Evolutionary conservation across 1,140 invertebrate genomes (phyloP), one percentile per base, ranked within the genome.

Genomic region (Nasonia longicornis): DNA sequence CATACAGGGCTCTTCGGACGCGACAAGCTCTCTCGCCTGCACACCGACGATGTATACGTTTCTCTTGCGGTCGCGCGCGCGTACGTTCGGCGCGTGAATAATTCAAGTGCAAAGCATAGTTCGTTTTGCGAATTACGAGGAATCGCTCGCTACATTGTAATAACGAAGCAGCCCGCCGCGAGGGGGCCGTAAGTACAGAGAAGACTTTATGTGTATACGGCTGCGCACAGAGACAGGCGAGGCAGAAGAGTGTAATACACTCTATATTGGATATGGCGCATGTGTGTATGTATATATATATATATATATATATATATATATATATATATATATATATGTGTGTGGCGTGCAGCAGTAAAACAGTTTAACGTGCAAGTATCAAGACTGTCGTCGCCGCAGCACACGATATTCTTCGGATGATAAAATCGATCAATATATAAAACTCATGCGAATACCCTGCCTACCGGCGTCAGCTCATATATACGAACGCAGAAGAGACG

Each of bases 361-460:
- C 79, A 80, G 26, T 69, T 81, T 70, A 76, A 70, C 79, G 45
- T 72, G 7, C 63, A 58, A 20, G 73, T 66, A 76, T 73, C 72
- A 71, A 81, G 79, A 42, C 72, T 80, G 79, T 80, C 72, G 72
- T 6, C 66, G 64, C 42, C 31, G 31, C 31, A 35, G 1, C 26
- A 26, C 42, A 72, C 66, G 70, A 76, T 76, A 81, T 81, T 81
- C 79, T 76, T 81, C 64, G 64, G 45, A 63, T 38, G 38, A 80
- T 76, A 76, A 81, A 71, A 71, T 66, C 79, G 79, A 75, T 81
- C 79, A 42, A 76, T 81, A 74, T 80, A 12, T 20, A n/a, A 64
- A 70, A 45, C 71, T 66, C 69, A 35, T 72, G 70, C 29, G 4
- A 3, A 71, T 7, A 11, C 45, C 2, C 14, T 14, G 45, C 11